Evolutionary conservation across 1,140 invertebrate genomes (phyloP).

Genomic region (Drosophila erecta): DNA sequence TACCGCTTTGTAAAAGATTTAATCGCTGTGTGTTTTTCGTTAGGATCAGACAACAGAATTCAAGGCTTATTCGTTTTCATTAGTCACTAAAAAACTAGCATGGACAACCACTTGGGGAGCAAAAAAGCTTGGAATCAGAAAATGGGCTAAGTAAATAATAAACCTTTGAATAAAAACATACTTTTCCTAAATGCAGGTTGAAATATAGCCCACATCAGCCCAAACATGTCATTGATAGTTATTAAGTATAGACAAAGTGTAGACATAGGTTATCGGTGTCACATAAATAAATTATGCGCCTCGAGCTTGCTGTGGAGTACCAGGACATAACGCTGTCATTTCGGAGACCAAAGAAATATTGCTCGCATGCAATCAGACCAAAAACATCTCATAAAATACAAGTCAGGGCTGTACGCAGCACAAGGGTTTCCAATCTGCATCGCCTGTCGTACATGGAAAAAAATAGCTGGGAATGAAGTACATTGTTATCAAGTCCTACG

Average conservation of each 20-base stretch:
- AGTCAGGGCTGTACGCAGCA: slow-evolving; percentile 14
- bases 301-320: background rate
- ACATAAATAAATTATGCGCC: slow-evolving; percentile 52
- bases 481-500: slow-evolving; percentile 60
- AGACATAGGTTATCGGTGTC: slow-evolving; percentile 46
- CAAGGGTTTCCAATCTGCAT: slow-evolving; percentile 4
- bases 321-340: slow-evolving; percentile 18
- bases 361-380: slow-evolving; percentile 53
- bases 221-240: slow-evolving; percentile 17
- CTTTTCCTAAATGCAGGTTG: background rate
- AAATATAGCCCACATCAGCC: slow-evolving; percentile 17
- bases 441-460: slow-evolving; percentile 6
- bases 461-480: slow-evolving; percentile 31
- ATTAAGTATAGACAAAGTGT: slow-evolving; percentile 15
- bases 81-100: background rate
- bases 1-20: slow-evolving; percentile 37
- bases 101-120: background rate
- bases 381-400: slow-evolving; percentile 54
- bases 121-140: background rate
- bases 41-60: slow-evolving; percentile 29
- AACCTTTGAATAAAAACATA: background rate
- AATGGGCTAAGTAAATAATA: background rate
- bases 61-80: slow-evolving; percentile 16
- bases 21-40: slow-evolving; percentile 21
- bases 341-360: slow-evolving; percentile 47